Base-by-base conservation (phyloP, 2,113 vertebrate species). In the Epinephelus cyanopodus region DNA sequence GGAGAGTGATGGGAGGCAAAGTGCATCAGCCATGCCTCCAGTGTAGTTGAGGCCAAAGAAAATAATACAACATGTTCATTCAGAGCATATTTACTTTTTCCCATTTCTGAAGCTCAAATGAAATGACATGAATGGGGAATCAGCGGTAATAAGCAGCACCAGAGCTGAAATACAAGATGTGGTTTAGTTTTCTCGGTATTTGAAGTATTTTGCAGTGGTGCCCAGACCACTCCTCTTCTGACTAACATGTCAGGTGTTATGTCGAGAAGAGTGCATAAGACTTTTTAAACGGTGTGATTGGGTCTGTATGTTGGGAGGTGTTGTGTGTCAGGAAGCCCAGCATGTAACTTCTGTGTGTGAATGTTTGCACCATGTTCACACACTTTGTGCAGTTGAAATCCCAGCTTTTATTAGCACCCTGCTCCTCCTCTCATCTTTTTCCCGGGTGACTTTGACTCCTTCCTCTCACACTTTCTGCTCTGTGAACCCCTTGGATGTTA, bases 101-200 rank as follows among this genome's bases (percentile, higher is more conserved):
- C 7, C 13, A 27, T 74, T 56, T 78, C 45, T 71, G 47, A 81
- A 39, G 56, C 62, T 64, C 66, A 76, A 67, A 75, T 79, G 21
- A 74, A 65, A 19, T 56, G 25, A n/a, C 66, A 42, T n/a, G 27
- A 64, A 56, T 29, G 18, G 52, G 6, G 18, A 74, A 48, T 37
- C 5, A 1, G 8, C n/a, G 14, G 61, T 58, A 53, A 54, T 47
- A 74, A 74, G 45, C 54, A 23, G 47, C 13, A 9, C 0, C 39
- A 14, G 6, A 53, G 17, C 45, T 25, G 45, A 72, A 70, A 65
- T 10, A 13, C 53, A 63, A 37, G 5, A 3, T 3, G 2, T 14
- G 2, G 15, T 65, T 65, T 18, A 29, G 11, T 54, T 18, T 73
- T 27, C 23, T 37, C 23, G n/a, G 3, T 10, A 23, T 75, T 62